Percentiles rank a stretch among this genome's conserved stretches.
phyloP scores from a whole-genome alignment of 2,113 vertebrate genomes.

The Lagenorhynchus albirostris region DNA sequence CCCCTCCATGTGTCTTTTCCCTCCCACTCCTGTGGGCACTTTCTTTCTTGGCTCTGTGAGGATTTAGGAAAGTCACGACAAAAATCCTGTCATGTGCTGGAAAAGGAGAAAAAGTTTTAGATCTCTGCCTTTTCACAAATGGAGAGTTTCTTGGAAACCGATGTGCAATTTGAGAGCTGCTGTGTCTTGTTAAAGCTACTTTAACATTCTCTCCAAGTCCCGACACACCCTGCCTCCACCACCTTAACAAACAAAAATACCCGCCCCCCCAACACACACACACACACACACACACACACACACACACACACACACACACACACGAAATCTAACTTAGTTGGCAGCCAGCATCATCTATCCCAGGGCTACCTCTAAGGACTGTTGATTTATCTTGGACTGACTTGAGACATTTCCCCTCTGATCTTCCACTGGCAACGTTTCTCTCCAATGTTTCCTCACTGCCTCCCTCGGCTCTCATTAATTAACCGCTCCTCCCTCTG shows the following conservation, averaged over 20 bases:
- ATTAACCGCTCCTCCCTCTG: conserved; percentile 28
- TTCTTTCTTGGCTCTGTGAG: background rate
- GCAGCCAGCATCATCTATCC: background rate
- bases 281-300: fast-evolving
- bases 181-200: background rate
- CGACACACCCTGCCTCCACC: background rate
- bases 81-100: conserved; percentile 37
- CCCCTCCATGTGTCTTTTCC: background rate
- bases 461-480: conserved; percentile 48
- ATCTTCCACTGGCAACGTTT: background rate
- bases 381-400: conserved; percentile 31
- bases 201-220: background rate
- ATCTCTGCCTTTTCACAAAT: conserved; percentile 35
- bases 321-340: background rate
- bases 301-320: fast-evolving
- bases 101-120: conserved; percentile 30
- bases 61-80: conserved; percentile 47
- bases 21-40: background rate
- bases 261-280: background rate
- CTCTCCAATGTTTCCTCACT: conserved; percentile 20
- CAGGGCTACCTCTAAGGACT: conserved; percentile 24
- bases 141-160: background rate
- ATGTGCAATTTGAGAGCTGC: background rate
- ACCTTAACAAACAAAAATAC: conserved; percentile 1
- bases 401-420: conserved; percentile 27